Evolutionary conservation across 1,140 invertebrate species (phyloP).

Genomic region (Varroa destructor): DNA sequence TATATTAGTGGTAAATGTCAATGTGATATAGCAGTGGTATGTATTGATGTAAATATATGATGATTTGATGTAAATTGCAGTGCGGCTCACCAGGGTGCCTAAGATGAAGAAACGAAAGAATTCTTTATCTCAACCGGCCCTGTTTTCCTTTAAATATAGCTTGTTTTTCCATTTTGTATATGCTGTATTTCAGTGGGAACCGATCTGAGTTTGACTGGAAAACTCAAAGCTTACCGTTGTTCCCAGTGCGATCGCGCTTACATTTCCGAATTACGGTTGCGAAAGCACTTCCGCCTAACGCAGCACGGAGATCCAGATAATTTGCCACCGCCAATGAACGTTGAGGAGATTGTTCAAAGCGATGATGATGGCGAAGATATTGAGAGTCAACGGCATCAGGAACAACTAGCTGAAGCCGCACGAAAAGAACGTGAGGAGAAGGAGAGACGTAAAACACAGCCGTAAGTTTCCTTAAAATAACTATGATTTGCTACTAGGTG

Average conservation of each 20-base stretch:
- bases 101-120: no score
- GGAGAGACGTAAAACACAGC: neutral
- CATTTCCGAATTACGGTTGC: constrained; percentile 16
- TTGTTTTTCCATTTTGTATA: no score
- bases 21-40: no score
- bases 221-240: constrained; percentile 3
- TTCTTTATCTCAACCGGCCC: no score
- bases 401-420: neutral
- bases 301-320: constrained; percentile 26
- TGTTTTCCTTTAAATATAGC: no score
- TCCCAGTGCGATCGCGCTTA: constrained; percentile 23
- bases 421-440: constrained; percentile 10
- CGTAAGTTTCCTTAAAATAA: no score
- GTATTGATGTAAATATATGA: no score
- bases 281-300: neutral
- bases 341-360: constrained; percentile 5
- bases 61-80: no score
- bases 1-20: no score
- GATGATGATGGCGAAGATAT: constrained; percentile 1
- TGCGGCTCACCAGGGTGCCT: no score
- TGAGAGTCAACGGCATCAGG: no score
- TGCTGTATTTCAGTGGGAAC: constrained; percentile 36
- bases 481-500: no score
- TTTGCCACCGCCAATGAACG: constrained; percentile 8
- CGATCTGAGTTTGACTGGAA: constrained; percentile 28